Conservation (phyloP, 2,113 vertebrate genomes). For the Rallus limicola region DNA sequence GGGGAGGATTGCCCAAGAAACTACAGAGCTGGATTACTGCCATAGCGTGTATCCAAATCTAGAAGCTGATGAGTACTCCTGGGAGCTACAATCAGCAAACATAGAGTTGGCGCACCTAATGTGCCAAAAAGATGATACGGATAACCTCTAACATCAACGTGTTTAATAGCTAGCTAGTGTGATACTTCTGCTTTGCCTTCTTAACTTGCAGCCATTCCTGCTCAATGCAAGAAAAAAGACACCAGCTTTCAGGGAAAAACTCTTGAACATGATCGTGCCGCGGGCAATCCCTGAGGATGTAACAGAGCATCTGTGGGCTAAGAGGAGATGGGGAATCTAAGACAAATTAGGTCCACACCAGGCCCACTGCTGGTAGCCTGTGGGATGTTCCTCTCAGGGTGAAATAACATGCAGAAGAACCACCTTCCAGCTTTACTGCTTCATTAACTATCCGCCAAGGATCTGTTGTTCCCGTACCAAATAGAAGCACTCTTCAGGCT, state of each 20-base stretch:
- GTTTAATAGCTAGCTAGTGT: not conserved
- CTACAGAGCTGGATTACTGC: not conserved
- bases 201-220: not conserved
- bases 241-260: not conserved
- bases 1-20: not conserved
- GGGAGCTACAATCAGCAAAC: not conserved
- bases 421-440: not conserved
- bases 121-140: not conserved
- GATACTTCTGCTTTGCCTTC: not conserved
- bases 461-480: not conserved
- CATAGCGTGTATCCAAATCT: rapidly evolving
- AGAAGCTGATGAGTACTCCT: not conserved
- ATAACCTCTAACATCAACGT: not conserved
- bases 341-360: not conserved
- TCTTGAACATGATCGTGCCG: not conserved
- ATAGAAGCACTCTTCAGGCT: not conserved
- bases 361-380: not conserved
- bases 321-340: not conserved
- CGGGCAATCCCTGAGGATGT: not conserved
- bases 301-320: not conserved
- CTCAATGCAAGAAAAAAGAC: not conserved
- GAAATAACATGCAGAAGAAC: not conserved
- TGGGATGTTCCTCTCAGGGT: not conserved
- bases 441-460: not conserved
- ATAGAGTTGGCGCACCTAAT: not conserved